These are phyloP conservation scores for Lepidochrysops patricia DNA, from an alignment of 2,888 invertebrate species.

Conservation along the genomic window DNA sequence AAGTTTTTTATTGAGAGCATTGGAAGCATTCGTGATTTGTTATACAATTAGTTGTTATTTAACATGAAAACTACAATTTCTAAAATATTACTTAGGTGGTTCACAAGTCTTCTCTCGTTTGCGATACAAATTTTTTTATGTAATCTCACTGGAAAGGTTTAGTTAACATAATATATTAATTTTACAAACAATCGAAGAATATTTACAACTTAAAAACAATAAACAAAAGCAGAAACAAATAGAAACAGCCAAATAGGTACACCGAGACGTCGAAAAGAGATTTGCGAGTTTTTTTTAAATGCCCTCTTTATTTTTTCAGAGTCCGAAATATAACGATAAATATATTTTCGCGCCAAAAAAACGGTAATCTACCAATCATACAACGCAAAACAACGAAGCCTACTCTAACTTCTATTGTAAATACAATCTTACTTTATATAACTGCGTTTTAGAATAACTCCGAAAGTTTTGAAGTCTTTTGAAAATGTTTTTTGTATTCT, in stretches of 20 bases:
- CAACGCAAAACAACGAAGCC: conserved; percentile 23
- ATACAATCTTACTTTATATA: conserved; percentile 8
- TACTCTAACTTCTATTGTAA: conserved; percentile 17
- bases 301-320: conserved; percentile 55
- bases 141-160: conserved; percentile 48
- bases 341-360: conserved; percentile 60
- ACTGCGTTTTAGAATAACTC: conserved; percentile 5
- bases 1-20: neutral
- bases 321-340: conserved; percentile 54
- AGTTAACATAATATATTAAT: conserved; percentile 30
- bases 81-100: conserved; percentile 4
- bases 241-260: conserved; percentile 43
- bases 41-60: neutral
- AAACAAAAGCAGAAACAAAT: conserved; percentile 34
- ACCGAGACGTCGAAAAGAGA: conserved; percentile 49
- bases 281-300: conserved; percentile 59
- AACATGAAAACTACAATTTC: neutral
- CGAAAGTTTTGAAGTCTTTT: conserved; percentile 1
- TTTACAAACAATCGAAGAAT: conserved; percentile 32
- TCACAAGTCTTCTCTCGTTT: neutral
- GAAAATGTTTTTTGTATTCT: conserved; percentile 13
- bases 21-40: conserved; percentile 2
- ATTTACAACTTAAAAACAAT: conserved; percentile 37
- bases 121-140: conserved; percentile 13
- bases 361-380: conserved; percentile 38